Conservation (phyloP, 2,797 vertebrate species). For the Cyprinodon diabolis region DNA sequence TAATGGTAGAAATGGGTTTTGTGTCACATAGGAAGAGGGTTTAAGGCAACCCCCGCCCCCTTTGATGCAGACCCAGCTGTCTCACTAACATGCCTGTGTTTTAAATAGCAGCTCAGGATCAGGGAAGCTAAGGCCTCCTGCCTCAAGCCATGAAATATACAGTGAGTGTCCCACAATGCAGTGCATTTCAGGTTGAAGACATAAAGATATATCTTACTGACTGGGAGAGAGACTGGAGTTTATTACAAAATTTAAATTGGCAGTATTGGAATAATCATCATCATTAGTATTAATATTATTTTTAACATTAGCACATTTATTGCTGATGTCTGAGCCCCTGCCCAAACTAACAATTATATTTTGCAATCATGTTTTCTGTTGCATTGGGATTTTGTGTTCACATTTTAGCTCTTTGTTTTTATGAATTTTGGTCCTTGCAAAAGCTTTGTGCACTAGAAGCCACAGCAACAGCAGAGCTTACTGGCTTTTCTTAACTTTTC, state of each 20-base stretch:
- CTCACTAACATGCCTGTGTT: constrained; percentile 73
- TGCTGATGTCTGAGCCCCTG: not conserved
- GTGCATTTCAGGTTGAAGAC: not conserved
- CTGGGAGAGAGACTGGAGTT: too few relatives aligned
- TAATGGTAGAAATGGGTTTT: constrained; percentile 10
- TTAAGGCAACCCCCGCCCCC: constrained; percentile 1
- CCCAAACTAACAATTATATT: not conserved
- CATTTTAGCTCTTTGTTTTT: not conserved
- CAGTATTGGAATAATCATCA: not conserved
- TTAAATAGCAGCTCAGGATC: constrained; percentile 75
- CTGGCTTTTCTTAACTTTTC: not conserved
- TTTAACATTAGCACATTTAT: not conserved
- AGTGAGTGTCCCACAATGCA: constrained; percentile 6
- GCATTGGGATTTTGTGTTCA: not conserved
- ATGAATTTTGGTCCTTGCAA: not conserved
- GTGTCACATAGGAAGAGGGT: constrained; percentile 13
- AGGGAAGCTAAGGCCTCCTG: constrained; percentile 36
- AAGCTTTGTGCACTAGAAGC: not conserved
- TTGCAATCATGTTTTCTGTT: not conserved
- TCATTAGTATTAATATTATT: not conserved
- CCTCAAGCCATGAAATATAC: not conserved
- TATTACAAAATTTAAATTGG: not conserved
- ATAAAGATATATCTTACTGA: not conserved
- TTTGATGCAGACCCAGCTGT: constrained; percentile 70
- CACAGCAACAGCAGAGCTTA: not conserved